Conservation (phyloP, 2,888 invertebrate genomes). For the Hyposoter didymator region DNA sequence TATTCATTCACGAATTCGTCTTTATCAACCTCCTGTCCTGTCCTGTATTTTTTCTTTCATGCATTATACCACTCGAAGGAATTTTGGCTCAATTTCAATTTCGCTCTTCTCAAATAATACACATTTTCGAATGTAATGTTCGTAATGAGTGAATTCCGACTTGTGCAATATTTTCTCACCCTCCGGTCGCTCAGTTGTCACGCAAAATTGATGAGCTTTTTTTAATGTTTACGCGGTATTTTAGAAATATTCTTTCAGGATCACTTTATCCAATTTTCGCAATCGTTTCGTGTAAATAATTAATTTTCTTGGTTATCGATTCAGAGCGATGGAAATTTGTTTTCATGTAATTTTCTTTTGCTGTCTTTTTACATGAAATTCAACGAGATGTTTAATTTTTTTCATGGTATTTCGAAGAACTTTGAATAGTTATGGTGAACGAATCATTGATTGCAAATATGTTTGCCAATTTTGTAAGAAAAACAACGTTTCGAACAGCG, state of each 20-base stretch:
- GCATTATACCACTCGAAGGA: too few species aligned
- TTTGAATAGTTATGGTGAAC: background rate
- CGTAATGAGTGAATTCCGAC: background rate
- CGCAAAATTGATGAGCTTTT: background rate
- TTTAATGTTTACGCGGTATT: background rate
- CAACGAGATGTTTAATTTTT: background rate
- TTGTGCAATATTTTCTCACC: background rate
- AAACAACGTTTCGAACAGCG: background rate
- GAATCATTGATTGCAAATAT: background rate
- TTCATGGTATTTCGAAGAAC: background rate
- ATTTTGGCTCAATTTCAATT: conserved; percentile 12
- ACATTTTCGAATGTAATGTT: background rate
- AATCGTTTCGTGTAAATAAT: background rate
- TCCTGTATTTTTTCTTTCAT: background rate
- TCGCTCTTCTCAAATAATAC: background rate
- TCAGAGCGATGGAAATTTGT: background rate
- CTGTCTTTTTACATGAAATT: background rate
- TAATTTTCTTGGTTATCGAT: background rate
- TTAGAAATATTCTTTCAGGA: background rate
- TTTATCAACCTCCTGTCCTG: background rate
- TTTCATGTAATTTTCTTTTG: background rate
- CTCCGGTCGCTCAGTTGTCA: background rate
- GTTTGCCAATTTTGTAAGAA: background rate
- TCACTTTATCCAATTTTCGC: background rate
- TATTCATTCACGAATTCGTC: background rate